A percentile compares a stretch with the other conserved stretches of the same genome.
phyloP scores from a whole-genome alignment of 2,888 invertebrate species.

The Saturnia japonica region DNA sequence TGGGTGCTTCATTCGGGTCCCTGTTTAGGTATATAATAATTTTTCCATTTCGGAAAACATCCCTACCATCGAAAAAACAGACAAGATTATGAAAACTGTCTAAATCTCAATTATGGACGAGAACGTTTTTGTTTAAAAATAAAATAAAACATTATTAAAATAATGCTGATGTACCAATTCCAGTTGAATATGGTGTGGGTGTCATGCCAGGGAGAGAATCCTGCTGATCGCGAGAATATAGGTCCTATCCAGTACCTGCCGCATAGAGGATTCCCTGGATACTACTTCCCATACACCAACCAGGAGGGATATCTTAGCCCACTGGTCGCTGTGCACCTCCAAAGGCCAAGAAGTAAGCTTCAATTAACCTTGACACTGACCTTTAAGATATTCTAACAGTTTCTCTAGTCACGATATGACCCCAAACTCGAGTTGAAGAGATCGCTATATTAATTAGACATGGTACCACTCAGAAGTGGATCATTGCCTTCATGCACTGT shows the following conservation, averaged over 20 bases:
- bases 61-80: too few species aligned
- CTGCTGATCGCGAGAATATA: conserved; percentile 95
- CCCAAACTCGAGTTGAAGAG: neutral
- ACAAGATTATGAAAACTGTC: too few species aligned
- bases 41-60: too few species aligned
- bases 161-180: conserved; percentile 31
- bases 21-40: too few species aligned
- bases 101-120: too few species aligned
- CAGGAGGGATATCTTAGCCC: conserved; percentile 94
- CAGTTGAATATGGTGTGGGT: conserved; percentile 94
- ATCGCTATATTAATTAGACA: neutral
- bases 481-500: neutral
- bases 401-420: neutral
- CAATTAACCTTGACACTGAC: neutral
- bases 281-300: conserved; percentile 94
- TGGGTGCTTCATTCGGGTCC: too few species aligned
- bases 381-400: too few species aligned
- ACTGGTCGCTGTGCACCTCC: conserved; percentile 92
- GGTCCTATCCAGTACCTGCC: conserved; percentile 92
- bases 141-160: too few species aligned
- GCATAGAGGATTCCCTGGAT: conserved; percentile 92
- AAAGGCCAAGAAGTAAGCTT: conserved; percentile 89
- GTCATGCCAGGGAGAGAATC: conserved; percentile 96
- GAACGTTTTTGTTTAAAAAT: too few species aligned
- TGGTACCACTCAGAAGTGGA: neutral